Base-by-base conservation (phyloP, 2,113 vertebrate genomes). In the Bubo bubo region DNA sequence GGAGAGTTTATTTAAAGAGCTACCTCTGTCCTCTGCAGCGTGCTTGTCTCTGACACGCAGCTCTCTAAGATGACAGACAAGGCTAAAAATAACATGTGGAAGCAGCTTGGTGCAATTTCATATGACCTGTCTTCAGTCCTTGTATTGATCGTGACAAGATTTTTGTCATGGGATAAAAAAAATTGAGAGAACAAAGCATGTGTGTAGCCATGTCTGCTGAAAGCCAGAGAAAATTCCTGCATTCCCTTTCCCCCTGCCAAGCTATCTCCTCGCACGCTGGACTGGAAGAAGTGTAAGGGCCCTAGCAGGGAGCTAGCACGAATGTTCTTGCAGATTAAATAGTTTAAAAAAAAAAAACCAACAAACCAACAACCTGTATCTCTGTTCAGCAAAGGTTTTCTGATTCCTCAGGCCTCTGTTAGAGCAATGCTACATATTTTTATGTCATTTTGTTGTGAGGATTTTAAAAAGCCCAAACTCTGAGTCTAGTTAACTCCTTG, bases 1-100 rank as follows among this genome's bases (percentile, higher is more conserved):
- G 76, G 52, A 86, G 88, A 76, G 62, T 82, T 95, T 97, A 91
- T 96, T 86, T 97, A 87, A 95, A 94, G 77, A 95, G 73, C 84
- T 94, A 53, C 91, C 62, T 89, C 91, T 89, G 62, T 95, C 77
- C 84, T 97, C 91, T 93, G 74, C 80, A 95, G 77, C 4, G 1
- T 80, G 95, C 77, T 79, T 53, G 66, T 94, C 66, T 60, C 80
- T 2, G 17, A 64, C 73, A 94, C 14, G 3, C 52, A 81, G 86
- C 83, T 91, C 68, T 92, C 70, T 64, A 62, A 89, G 49, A 91
- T 87, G 91, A 95, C 95, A 96, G 93, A 95, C 96, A 89, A 73
- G 66, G 58, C 80, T 96, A 93, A 95, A 96, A 97, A 96, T 95
- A 95, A 91, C 58, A 79, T 9, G 24, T 89, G 53, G 77, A 79